Conservation (phyloP, 2,113 vertebrate species). For the Cololabis saira region DNA sequence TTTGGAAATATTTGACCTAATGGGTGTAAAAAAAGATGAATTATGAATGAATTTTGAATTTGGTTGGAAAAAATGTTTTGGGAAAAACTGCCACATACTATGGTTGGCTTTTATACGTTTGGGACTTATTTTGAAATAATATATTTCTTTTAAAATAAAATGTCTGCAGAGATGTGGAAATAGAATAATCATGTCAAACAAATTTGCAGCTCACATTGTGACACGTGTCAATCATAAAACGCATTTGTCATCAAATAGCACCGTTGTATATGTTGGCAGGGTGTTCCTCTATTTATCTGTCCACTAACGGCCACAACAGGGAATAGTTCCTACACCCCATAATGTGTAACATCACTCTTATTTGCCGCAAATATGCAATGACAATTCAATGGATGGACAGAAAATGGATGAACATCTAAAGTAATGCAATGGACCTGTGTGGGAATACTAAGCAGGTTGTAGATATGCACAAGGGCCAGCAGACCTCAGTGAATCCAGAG, state of each 20-base stretch:
- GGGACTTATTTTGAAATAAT: no score
- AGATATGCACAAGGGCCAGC: slow-evolving; percentile 51
- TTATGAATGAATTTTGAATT: no score
- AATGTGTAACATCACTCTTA: slow-evolving; percentile 61
- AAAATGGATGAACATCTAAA: slow-evolving; percentile 67
- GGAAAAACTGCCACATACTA: no score
- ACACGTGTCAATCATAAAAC: slow-evolving; percentile 27
- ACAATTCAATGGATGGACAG: slow-evolving; percentile 60
- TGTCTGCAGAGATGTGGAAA: no score
- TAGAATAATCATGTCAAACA: no score
- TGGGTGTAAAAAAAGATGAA: no score
- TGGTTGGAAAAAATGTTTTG: no score
- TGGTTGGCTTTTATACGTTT: no score
- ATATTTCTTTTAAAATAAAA: no score
- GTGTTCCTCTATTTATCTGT: slow-evolving; percentile 31
- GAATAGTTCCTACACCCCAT: slow-evolving; percentile 47
- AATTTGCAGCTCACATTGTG: neutral
- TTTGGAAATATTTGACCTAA: no score
- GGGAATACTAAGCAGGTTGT: slow-evolving; percentile 79
- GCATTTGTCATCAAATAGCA: slow-evolving; percentile 31
- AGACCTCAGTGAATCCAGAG: slow-evolving; percentile 72
- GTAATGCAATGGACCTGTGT: slow-evolving; percentile 80
- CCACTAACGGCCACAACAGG: slow-evolving; percentile 42
- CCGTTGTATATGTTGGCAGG: slow-evolving; percentile 8
- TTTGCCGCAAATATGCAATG: slow-evolving; percentile 70